Percentiles rank a stretch among this genome's conserved stretches.
Conservation (phyloP, 2,888 invertebrate species). For the Neoitamus cyanurus region DNA sequence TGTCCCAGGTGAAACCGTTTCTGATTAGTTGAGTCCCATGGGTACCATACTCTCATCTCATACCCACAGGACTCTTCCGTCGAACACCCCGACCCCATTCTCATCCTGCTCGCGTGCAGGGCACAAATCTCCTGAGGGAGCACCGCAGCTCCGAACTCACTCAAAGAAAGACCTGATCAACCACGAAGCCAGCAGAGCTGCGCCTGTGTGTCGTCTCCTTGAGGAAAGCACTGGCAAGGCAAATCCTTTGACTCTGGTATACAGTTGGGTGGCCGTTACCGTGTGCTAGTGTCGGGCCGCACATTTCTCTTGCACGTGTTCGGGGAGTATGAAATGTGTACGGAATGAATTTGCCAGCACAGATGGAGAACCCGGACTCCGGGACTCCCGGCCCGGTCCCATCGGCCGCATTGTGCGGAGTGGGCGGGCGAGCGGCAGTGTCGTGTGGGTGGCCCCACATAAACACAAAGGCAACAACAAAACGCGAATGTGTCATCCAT, state of each 20-base stretch:
- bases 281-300: not conserved
- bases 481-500: slow-evolving; percentile 40
- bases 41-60: slow-evolving; percentile 64
- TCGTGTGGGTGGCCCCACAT: slow-evolving; percentile 25
- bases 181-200: slow-evolving; percentile 8
- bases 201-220: slow-evolving; percentile 28
- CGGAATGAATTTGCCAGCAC: slow-evolving; percentile 34
- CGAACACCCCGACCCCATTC: not conserved
- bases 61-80: slow-evolving; percentile 3
- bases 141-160: slow-evolving; percentile 9
- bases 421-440: not conserved
- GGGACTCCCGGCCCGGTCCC: not conserved
- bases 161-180: slow-evolving; percentile 40
- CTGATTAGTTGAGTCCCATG: slow-evolving; percentile 66
- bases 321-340: slow-evolving; percentile 33
- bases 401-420: not conserved
- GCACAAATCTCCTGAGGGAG: slow-evolving; percentile 41
- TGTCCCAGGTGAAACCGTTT: slow-evolving; percentile 65
- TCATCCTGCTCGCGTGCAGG: not conserved
- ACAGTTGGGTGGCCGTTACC: not conserved
- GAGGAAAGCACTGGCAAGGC: not conserved
- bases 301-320: slow-evolving; percentile 39
- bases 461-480: slow-evolving; percentile 39
- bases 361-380: not conserved
- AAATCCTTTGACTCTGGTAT: slow-evolving; percentile 29